Percentiles rank a stretch among this genome's conserved stretches.
Evolutionary conservation across 2,113 vertebrate species (phyloP).

Genomic region (Sinocyclocheilus anophthalmus): DNA sequence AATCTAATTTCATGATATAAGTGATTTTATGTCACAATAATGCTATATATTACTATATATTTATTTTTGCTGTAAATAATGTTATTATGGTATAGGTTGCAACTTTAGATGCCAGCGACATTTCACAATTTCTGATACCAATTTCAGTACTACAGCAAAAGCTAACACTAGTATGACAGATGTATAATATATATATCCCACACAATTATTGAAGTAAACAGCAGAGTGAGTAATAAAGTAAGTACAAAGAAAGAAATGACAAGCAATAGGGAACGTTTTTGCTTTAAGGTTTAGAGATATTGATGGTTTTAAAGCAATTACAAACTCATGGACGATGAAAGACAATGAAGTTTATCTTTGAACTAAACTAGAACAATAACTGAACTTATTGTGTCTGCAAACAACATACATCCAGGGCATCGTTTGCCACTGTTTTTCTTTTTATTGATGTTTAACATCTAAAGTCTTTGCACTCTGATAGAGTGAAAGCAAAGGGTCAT

Average conservation of each 20-base stretch:
- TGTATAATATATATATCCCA: too few species aligned
- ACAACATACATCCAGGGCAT: background rate
- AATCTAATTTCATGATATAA: too few species aligned
- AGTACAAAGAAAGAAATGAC: too few species aligned
- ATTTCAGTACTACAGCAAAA: background rate
- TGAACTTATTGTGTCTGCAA: background rate
- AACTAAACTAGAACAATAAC: background rate
- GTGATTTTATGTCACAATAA: too few species aligned
- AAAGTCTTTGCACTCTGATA: slow-evolving; percentile 7
- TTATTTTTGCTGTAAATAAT: background rate
- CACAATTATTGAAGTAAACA: too few species aligned
- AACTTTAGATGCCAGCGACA: background rate
- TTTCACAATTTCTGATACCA: background rate
- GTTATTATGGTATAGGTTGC: background rate
- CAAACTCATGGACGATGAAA: background rate
- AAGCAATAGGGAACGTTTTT: too few species aligned
- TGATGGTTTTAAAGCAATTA: background rate
- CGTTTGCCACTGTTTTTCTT: background rate
- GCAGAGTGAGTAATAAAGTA: too few species aligned
- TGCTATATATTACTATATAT: too few species aligned
- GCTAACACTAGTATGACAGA: background rate
- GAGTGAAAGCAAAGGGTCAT: slow-evolving; percentile 30
- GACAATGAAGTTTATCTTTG: background rate
- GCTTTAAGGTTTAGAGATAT: too few species aligned
- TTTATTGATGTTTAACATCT: slow-evolving; percentile 22